phyloP scores from a whole-genome alignment of 2,888 invertebrate genomes.

The Sphaerophoria rueppellii region DNA sequence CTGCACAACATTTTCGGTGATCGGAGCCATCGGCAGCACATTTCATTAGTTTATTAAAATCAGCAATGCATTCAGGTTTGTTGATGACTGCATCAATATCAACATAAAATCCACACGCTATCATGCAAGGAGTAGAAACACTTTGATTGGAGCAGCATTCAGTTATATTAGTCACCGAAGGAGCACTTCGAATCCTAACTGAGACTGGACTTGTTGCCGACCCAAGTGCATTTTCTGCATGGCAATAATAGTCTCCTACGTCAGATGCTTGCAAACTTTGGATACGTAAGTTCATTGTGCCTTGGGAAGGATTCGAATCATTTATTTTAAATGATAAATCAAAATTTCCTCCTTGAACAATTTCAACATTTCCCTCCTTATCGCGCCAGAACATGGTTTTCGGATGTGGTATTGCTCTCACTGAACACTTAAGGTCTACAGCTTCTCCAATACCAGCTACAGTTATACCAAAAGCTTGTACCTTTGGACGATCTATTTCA shows the following conservation, averaged over 20 bases:
- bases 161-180: slow-evolving; percentile 87
- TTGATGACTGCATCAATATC: slow-evolving; percentile 93
- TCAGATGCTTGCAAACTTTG: slow-evolving; percentile 88
- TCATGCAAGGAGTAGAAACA: slow-evolving; percentile 90
- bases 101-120: slow-evolving; percentile 92
- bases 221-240: slow-evolving; percentile 92
- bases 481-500: slow-evolving; percentile 87
- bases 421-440: slow-evolving; percentile 89
- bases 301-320: slow-evolving; percentile 86
- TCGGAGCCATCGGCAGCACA: slow-evolving; percentile 92
- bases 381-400: slow-evolving; percentile 92
- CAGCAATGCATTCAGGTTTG: slow-evolving; percentile 90
- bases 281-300: slow-evolving; percentile 89
- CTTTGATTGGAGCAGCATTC: slow-evolving; percentile 92
- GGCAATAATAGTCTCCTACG: slow-evolving; percentile 92
- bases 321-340: slow-evolving; percentile 85
- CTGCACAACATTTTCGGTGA: slow-evolving; percentile 92
- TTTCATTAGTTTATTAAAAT: slow-evolving; percentile 93
- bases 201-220: slow-evolving; percentile 88
- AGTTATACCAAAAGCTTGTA: slow-evolving; percentile 90
- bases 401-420: slow-evolving; percentile 90
- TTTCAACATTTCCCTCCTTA: slow-evolving; percentile 88
- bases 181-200: slow-evolving; percentile 86
- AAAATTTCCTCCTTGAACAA: slow-evolving; percentile 90
- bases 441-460: slow-evolving; percentile 90